Base-by-base conservation (phyloP, 2,797 vertebrate species). In the Neostethus bicornis region DNA sequence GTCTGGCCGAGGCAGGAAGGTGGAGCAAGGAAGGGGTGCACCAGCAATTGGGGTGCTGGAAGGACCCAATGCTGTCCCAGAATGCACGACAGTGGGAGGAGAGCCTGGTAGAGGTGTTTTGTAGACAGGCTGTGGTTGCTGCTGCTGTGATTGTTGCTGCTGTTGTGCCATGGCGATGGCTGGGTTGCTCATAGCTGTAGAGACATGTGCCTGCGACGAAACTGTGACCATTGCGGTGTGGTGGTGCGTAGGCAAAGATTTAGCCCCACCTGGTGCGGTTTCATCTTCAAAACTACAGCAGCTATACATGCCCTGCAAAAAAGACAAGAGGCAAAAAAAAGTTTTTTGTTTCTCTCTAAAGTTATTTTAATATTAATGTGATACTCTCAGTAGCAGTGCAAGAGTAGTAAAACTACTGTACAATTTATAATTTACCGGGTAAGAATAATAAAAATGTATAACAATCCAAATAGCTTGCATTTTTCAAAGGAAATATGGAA, bases 201-300 rank as follows among this genome's bases (percentile, higher is more conserved):
- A 80, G 63, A 92, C 82, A 52, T 91, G 92, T 50, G 89, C 66
- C 66, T 90, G 91, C 1, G 91, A 87, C 0, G 89, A 85, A 34
- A 88, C 83, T 21, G 90, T 77, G 26, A 90, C 83, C 85, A 93
- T 90, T 6, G 89, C 74, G n/a, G 87, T 74, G 49, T 91, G 91
- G 61, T 92, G 92, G 53, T 92, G 91, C 32, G 87, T 45, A 23
- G 89, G 54, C 82, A 91, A 75, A 60, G 90, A 61, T 73, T 93
- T 93, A 38, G 80, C 14, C 53, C 89, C 91, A 56, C 85, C 80
- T 65, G 90, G 87, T 6, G 73, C 85, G 3, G 91, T 93, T 83
- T 93, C 91, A 82, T 95, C 94, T 67, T 96, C 95, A 17, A 93
- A 94, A 72, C 93, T 95, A 86, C 95, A 96, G 85, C 95, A 97